Percentiles rank a stretch among this genome's conserved stretches.
These are phyloP conservation scores for Brotula barbata DNA, from an alignment of 2,797 vertebrate genomes.

Conservation along the genomic window DNA sequence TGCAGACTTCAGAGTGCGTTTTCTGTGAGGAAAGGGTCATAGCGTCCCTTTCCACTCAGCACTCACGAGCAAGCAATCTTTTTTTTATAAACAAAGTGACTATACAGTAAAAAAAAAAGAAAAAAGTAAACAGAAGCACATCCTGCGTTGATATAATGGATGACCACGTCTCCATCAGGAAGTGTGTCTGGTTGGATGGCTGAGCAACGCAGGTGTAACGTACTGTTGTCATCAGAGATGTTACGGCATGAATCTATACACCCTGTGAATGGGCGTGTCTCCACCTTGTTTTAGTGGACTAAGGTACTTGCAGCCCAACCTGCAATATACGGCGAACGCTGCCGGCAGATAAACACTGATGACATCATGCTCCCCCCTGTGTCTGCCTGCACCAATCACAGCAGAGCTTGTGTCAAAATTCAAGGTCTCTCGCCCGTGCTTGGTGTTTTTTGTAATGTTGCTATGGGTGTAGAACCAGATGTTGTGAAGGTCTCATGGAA, in stretches of 20 bases:
- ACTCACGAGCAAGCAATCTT: constrained; percentile 62
- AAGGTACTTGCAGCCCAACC: constrained; percentile 41
- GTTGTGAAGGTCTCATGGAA: constrained; percentile 33
- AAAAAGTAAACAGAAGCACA: constrained; percentile 57
- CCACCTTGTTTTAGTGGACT: constrained; percentile 36
- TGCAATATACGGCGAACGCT: constrained; percentile 30
- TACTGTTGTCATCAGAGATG: constrained; percentile 32
- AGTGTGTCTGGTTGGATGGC: constrained; percentile 64
- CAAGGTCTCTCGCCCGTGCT: constrained; percentile 20
- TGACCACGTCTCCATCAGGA: constrained; percentile 48
- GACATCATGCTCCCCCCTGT: constrained; percentile 36
- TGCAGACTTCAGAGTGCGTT: constrained; percentile 64
- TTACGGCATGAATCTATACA: constrained; percentile 20
- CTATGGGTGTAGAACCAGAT: constrained; percentile 29
- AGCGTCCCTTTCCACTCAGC: constrained; percentile 41
- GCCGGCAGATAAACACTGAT: constrained; percentile 36
- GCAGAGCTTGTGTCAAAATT: constrained; percentile 14
- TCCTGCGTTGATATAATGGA: constrained; percentile 50
- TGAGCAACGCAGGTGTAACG: constrained; percentile 37
- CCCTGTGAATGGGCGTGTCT: constrained; percentile 3
- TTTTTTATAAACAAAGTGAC: constrained; percentile 67
- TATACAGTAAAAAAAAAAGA: constrained; percentile 54
- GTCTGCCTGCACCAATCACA: constrained; percentile 39
- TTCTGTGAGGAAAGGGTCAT: constrained; percentile 57
- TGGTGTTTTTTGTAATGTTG: constrained; percentile 38